A percentile compares a stretch with the other conserved stretches of the same genome.
phyloP scores from a whole-genome alignment of 2,113 vertebrate genomes.

The Ivindomyrus marchei region DNA sequence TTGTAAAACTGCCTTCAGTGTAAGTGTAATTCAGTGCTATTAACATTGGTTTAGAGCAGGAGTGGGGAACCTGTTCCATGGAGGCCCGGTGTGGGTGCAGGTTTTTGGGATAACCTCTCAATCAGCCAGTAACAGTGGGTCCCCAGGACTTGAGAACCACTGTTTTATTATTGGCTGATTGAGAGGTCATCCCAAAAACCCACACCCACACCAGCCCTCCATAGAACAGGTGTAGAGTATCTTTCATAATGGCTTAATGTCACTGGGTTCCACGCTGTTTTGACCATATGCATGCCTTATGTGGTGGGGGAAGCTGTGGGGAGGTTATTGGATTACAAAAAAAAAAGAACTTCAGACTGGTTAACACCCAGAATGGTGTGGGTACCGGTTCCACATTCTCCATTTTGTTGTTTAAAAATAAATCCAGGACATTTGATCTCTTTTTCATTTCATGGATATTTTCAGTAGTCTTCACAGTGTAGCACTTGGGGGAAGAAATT shows the following conservation, averaged over 20 bases:
- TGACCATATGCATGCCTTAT: not conserved
- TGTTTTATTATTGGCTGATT: too few relatives aligned
- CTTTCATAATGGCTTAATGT: not conserved
- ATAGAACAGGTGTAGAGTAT: too few relatives aligned
- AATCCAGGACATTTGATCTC: not conserved
- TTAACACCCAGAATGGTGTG: not conserved
- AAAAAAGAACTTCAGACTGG: not conserved
- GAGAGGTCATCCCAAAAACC: too few relatives aligned
- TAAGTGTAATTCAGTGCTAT: not conserved
- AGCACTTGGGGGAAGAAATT: not conserved
- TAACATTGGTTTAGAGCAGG: not conserved
- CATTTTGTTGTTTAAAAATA: not conserved
- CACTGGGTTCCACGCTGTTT: not conserved
- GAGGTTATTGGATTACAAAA: not conserved
- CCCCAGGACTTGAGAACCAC: too few relatives aligned
- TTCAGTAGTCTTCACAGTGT: not conserved
- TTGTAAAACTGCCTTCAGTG: not conserved
- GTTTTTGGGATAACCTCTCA: too few relatives aligned
- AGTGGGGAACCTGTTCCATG: too few relatives aligned
- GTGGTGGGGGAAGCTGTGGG: not conserved
- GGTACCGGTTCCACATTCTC: not conserved
- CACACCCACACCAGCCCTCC: too few relatives aligned
- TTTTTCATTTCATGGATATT: not conserved
- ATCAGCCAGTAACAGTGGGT: too few relatives aligned
- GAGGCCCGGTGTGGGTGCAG: too few relatives aligned